Percentiles rank a stretch among this genome's conserved stretches.
Conservation (phyloP, 2,113 vertebrate genomes). For the Sander vitreus region DNA sequence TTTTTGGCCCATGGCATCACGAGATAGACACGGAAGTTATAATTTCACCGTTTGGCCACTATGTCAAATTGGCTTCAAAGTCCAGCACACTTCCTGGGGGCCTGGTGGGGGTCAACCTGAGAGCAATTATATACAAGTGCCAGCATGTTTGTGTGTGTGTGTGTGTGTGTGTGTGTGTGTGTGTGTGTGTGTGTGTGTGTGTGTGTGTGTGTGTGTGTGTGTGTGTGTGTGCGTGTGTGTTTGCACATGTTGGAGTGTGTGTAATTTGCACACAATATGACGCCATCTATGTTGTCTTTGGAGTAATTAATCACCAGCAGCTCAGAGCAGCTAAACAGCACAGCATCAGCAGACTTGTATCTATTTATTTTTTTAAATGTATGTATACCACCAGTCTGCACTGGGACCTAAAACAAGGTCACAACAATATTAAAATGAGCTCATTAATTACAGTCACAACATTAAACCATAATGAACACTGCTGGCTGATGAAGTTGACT, state of each 20-base stretch:
- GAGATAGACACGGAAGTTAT: too few relatives aligned
- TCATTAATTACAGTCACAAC: conserved; percentile 49
- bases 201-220: not conserved
- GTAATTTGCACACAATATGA: conserved; percentile 16
- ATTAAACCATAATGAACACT: conserved; percentile 24
- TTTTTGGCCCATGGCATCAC: too few relatives aligned
- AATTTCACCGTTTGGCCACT: too few relatives aligned
- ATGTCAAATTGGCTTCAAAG: too few relatives aligned
- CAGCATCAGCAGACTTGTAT: not conserved
- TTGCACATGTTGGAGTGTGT: not conserved
- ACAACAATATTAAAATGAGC: conserved; percentile 36
- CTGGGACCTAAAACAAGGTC: conserved; percentile 49
- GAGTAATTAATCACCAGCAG: conserved; percentile 61
- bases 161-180: not conserved
- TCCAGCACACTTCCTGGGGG: too few relatives aligned
- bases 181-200: not conserved
- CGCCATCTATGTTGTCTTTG: conserved; percentile 33
- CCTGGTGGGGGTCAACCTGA: conserved; percentile 9
- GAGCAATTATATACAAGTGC: conserved; percentile 27
- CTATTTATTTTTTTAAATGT: not conserved
- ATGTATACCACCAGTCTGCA: conserved; percentile 17
- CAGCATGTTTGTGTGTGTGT: not conserved
- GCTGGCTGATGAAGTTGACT: conserved; percentile 17
- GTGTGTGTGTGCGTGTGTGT: not conserved
- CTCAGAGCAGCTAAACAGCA: conserved; percentile 28